Base-by-base conservation (phyloP, 2,888 invertebrate genomes). In the Phytoseiulus persimilis region DNA sequence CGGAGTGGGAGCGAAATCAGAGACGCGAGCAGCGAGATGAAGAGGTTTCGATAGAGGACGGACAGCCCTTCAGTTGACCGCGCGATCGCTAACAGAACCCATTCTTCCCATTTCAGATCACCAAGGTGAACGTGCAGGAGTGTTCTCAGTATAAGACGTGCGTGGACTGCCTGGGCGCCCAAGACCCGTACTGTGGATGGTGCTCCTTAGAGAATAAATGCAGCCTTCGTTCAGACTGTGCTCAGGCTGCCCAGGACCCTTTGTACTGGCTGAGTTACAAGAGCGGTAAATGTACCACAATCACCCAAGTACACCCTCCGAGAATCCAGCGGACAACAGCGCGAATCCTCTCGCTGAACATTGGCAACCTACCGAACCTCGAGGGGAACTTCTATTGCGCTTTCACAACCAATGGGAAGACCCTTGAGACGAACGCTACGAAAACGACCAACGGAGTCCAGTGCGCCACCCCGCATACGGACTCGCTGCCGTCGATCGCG, bases 151-250 rank as follows among this genome's bases (percentile, higher is more conserved):
- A 97, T 93, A 95, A 95, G 93, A 96, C 96, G 90, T 98, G 98
- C 93, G 95, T 96, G 93, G 96, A 96, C 92, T 98, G 98, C 93
- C 94, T 98, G 91, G 96, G 96, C 92, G 97, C 97, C 91, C 96
- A 96, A 93, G 98, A 98, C 94, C 98, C 98, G 0, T 98, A 98
- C 93, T 98, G 98, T 93, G 98, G 98, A 91, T 98, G 98, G 98
- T 98, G 98, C 94, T 97, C 97, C 83, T 94, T 97, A 91, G 97
- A 97, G 93, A 98, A 97, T 93, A 97, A 97, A 94, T 98, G 98
- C 93, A 97, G 96, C 92, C 94, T 97, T 90, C 95, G 96, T 91
- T 96, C 96, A 90, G 96, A 96, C 92, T 98, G 98, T 93, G 96
- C 96, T 92, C 96, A 93, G 92, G 96, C 97, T 91, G 96, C 96